Evolutionary conservation across 2,113 vertebrate species (phyloP), one percentile per base, ranked within the genome.

Genomic region (Callospermophilus lateralis): DNA sequence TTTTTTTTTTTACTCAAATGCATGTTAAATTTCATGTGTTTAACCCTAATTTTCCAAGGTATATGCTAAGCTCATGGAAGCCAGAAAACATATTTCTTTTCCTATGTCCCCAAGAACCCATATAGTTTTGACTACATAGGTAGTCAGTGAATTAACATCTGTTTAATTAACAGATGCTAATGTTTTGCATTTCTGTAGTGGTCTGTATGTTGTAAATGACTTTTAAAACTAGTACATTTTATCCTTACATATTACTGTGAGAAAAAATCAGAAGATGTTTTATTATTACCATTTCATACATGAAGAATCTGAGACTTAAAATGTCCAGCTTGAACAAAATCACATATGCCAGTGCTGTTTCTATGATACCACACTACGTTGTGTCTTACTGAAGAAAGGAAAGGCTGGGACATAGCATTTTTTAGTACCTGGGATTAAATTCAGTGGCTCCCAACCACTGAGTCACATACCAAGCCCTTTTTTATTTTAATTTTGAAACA

Each of bases 161-260:
- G 26, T 94, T 7, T 78, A 78, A 78, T 72, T 63, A 78, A 63
- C 16, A 89, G 53, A 51, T 63, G 9, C 61, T 68, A 86, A 45
- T 55, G 17, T 84, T 91, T 89, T 78, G 42, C 9, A 55, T 90
- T 94, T 89, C 39, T 63, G 22, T 55, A 67, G 30, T 86, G 42
- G 2, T 48, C 89, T 85, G 4, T 48, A 92, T 89, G 9, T 81
- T 84, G 15, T 55, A 93, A 84, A 93, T 8, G 74, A 2, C 22
- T 94, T 88, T 92, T n/a, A 26, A 95, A 89, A 89, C 9, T 63
- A 92, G 30, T 80, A 85, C 15, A 88, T 94, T 91, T 89, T 37
- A 92, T 94, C 26, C 5, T 90, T 58, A 77, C 9, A 87, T 45
- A 81, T 19, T 22, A 65, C 30, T n/a, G 6, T 94, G 45, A 74